These are phyloP conservation scores for Chironomus tentans DNA, from an alignment of 2,888 invertebrate species.

Conservation along the genomic window DNA sequence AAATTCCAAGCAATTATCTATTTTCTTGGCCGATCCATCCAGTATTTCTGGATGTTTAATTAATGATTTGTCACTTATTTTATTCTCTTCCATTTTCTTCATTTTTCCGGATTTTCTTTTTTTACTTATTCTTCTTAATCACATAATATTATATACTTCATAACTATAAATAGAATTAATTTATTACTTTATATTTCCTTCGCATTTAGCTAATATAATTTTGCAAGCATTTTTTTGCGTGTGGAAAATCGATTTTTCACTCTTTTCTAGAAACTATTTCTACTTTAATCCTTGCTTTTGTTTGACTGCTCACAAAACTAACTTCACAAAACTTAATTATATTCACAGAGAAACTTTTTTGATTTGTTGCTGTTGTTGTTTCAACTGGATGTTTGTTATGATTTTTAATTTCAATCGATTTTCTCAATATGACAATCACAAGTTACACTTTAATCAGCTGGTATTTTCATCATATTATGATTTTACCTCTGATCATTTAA, in stretches of 20 bases:
- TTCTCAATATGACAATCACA: no score
- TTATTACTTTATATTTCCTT: neutral
- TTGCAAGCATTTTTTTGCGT: neutral
- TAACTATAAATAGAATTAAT: no score
- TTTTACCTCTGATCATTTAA: no score
- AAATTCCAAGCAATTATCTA: constrained; percentile 26
- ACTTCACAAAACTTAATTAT: no score
- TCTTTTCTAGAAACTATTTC: neutral
- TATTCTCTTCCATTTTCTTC: neutral
- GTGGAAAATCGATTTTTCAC: neutral
- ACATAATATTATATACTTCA: no score
- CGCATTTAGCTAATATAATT: neutral
- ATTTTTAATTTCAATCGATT: no score
- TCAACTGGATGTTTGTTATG: no score
- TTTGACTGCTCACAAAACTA: no score
- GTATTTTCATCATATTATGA: no score
- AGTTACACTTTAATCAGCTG: no score
- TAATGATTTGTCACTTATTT: neutral
- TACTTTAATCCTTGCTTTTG: neutral
- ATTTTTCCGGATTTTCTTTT: neutral
- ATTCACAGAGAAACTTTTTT: no score
- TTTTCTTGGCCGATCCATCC: neutral
- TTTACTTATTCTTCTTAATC: neutral
- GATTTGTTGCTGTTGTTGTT: no score
- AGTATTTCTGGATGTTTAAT: neutral